Percentiles rank a stretch among this genome's conserved stretches.
Conservation (phyloP, 2,888 invertebrate genomes). For the Axea sp. region DNA sequence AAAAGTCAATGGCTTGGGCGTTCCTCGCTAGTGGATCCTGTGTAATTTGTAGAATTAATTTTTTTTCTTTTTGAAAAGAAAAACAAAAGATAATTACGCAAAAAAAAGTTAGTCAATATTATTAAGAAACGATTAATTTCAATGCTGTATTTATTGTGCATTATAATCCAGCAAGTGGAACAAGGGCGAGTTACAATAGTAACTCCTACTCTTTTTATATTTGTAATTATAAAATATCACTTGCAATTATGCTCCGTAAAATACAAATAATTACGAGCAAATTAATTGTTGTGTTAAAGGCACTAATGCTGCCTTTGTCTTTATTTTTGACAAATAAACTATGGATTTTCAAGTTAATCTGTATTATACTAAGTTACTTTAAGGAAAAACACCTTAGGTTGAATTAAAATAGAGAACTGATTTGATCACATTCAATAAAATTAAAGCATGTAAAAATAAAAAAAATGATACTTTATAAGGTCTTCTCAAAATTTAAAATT, state of each 20-base stretch:
- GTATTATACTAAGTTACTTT: too few species aligned
- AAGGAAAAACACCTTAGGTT: too few species aligned
- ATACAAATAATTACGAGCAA: conserved; percentile 29
- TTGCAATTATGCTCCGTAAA: conserved; percentile 24
- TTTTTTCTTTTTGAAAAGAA: too few species aligned
- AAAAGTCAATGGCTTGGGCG: conserved; percentile 14
- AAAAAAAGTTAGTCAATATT: conserved; percentile 26
- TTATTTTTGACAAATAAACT: conserved; percentile 2
- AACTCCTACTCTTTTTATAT: conserved; percentile 46
- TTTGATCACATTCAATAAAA: too few species aligned
- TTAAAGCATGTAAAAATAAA: too few species aligned
- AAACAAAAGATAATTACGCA: too few species aligned
- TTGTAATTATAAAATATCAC: conserved; percentile 47
- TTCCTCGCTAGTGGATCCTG: conserved; percentile 38
- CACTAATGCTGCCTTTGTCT: conserved; percentile 6
- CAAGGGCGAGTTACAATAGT: conserved; percentile 44
- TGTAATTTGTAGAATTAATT: too few species aligned
- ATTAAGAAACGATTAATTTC: conserved; percentile 38
- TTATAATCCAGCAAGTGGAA: conserved; percentile 52
- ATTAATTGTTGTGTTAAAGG: too few species aligned
- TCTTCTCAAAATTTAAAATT: too few species aligned
- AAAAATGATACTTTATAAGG: too few species aligned
- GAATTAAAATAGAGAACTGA: too few species aligned
- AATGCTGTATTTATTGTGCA: conserved; percentile 33
- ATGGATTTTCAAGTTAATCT: background rate